Conservation (phyloP, 92 coral and sea anemone genomes). For the Pocillopora meandrina region DNA sequence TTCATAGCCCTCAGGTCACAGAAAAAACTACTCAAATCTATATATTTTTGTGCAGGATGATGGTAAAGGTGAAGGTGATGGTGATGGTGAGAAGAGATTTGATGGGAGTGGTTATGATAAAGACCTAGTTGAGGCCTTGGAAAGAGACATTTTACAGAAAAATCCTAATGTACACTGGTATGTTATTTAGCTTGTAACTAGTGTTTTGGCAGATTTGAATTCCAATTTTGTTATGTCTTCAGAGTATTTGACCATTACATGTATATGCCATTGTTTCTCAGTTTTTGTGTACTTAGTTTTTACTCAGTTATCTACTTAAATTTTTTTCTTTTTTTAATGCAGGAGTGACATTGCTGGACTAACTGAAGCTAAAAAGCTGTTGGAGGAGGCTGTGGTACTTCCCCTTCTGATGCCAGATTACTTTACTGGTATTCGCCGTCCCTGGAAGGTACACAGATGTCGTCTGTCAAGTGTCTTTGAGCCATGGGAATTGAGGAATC, state of each 20-base stretch:
- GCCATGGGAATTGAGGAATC: too few species aligned
- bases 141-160: slow-evolving; percentile 92
- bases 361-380: slow-evolving; percentile 85
- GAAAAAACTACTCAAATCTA: not conserved
- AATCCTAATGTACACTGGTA: slow-evolving; percentile 99
- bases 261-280: too few species aligned
- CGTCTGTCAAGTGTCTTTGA: too few species aligned
- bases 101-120: slow-evolving; percentile 95
- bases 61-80: slow-evolving; percentile 50
- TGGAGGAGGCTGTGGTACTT: slow-evolving; percentile 96
- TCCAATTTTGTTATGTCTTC: too few species aligned
- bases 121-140: slow-evolving; percentile 95
- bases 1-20: too few species aligned
- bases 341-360: slow-evolving; percentile 97
- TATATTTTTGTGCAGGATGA: slow-evolving; percentile 39
- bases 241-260: too few species aligned
- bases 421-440: slow-evolving; percentile 93
- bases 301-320: not conserved
- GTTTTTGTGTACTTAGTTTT: not conserved
- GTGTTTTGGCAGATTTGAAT: too few species aligned
- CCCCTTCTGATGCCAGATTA: slow-evolving; percentile 98
- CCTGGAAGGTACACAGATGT: slow-evolving; percentile 77
- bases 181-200: not conserved
- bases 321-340: not conserved
- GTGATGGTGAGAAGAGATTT: slow-evolving; percentile 91